Base-by-base conservation (phyloP, 2,797 vertebrate species). In the Acanthiza pusilla region DNA sequence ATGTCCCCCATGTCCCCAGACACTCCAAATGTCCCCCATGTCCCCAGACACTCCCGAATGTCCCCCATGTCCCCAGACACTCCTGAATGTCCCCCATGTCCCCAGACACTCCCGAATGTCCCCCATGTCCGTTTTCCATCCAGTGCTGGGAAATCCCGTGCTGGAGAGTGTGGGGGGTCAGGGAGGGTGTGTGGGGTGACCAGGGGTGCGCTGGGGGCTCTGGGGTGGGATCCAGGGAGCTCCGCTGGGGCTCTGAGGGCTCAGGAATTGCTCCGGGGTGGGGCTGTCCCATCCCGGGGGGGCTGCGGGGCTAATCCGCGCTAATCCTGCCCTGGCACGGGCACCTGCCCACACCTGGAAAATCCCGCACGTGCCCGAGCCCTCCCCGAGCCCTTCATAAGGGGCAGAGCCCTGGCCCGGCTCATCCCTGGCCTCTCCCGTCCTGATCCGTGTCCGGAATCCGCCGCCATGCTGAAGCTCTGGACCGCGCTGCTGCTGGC, bases 401-500 rank as follows among this genome's bases (percentile, higher is more conserved):
- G 47, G 58, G 19, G 2, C 18, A 4, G 54, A 18, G 3, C 47
- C 34, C 2, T 1, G 8, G 29, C 36, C 34, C 5, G 3, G 48
- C 55, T 30, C 55, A 51, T 32, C 50, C 50, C 38, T 2, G 47
- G 19, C 3, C 7, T 14, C 14, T 53, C 48, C 36, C 0, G 5
- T 2, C 0, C 13, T 0, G 48, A 3, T 19, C 30, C 3, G 4
- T 10, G 54, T 16, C 55, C 45, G 1, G 16, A 17, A 27, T 3
- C 55, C 19, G 3, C 60, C 43, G 5, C 11, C 12, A 85, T 13
- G 62, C 18, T 42, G 82, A 89, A 89, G 53, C 26, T 80, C 61
- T 54, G 54, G 29, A 45, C 4, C 4, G 0, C 73, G 17, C 82
- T 93, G 47, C 74, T 84, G 51, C 88, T 96, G 82, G 85, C 53